Percentiles rank a stretch among this genome's conserved stretches.
Evolutionary conservation across 2,888 invertebrate species (phyloP).

Genomic region (Nowickia ferox): DNA sequence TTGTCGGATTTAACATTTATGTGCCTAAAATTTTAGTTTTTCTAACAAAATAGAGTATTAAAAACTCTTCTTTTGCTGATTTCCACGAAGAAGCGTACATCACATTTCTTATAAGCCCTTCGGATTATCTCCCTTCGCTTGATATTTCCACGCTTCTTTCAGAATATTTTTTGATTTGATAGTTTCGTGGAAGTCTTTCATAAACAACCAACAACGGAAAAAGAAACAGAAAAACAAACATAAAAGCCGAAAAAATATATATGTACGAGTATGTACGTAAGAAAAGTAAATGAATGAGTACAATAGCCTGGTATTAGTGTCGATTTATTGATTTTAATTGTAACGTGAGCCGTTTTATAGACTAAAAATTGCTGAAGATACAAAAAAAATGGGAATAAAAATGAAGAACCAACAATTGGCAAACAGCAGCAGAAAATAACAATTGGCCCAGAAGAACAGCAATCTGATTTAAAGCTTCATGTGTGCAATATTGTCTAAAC

Average conservation of each 20-base stretch:
- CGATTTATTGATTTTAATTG: constrained; percentile 80
- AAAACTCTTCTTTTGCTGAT: background rate
- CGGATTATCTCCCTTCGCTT: background rate
- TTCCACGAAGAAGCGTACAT: background rate
- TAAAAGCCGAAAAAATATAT: constrained; percentile 6
- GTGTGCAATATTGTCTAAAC: constrained; percentile 71
- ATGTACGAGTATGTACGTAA: no score
- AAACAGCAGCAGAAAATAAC: constrained; percentile 29
- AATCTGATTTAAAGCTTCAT: constrained; percentile 68
- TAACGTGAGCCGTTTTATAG: constrained; percentile 81
- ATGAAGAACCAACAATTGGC: constrained; percentile 16
- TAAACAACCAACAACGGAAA: constrained; percentile 49
- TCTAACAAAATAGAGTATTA: background rate
- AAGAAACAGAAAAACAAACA: constrained; percentile 6
- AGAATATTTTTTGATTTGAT: constrained; percentile 62
- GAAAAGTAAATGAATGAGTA: constrained; percentile 54
- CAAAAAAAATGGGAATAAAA: background rate
- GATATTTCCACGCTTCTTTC: constrained; percentile 5
- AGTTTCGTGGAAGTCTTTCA: constrained; percentile 69
- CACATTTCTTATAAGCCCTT: background rate
- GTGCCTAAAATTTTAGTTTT: no score
- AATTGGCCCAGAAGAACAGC: constrained; percentile 40
- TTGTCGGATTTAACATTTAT: no score
- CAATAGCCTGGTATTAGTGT: constrained; percentile 74
- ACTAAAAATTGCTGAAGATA: constrained; percentile 71